Conservation (phyloP, 2,797 vertebrate genomes). For the Cercopithecus diana region DNA sequence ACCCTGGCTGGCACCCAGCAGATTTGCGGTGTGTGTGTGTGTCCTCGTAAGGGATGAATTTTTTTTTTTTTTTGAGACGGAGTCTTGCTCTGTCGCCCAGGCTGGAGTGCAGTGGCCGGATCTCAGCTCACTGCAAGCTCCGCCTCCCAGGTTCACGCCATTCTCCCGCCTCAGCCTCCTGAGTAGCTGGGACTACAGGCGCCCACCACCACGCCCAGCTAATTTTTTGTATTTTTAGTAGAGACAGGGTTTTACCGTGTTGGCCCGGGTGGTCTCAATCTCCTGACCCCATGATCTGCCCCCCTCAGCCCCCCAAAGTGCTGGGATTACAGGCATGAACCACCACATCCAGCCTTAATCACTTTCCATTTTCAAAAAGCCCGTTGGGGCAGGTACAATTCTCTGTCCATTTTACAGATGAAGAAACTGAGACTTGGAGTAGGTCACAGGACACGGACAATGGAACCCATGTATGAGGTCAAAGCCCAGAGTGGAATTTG, state of each 20-base stretch:
- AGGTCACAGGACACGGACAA: fast-evolving
- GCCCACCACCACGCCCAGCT: fast-evolving
- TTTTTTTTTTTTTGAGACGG: too few relatives aligned
- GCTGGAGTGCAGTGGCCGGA: too few relatives aligned
- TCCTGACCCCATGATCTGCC: too few relatives aligned
- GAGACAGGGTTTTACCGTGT: too few relatives aligned
- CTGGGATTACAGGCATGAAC: too few relatives aligned
- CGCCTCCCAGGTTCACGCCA: too few relatives aligned
- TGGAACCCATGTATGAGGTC: fast-evolving
- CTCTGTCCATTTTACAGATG: background rate
- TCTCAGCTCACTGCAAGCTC: too few relatives aligned
- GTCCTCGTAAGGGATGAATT: background rate
- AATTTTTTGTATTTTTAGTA: too few relatives aligned
- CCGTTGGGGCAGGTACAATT: fast-evolving
- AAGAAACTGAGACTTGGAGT: background rate
- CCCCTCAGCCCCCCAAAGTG: fast-evolving
- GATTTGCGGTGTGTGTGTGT: fast-evolving
- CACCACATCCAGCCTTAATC: fast-evolving
- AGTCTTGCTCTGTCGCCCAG: too few relatives aligned
- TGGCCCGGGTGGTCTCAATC: fast-evolving
- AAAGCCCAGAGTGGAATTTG: background rate
- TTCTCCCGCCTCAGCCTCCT: too few relatives aligned
- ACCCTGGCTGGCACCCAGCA: background rate
- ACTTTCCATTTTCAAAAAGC: fast-evolving
- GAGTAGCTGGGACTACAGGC: too few relatives aligned